Percentiles rank a stretch among this genome's conserved stretches.
phyloP scores from a whole-genome alignment of 2,888 invertebrate genomes.

The Caenorhabditis auriculariae region DNA sequence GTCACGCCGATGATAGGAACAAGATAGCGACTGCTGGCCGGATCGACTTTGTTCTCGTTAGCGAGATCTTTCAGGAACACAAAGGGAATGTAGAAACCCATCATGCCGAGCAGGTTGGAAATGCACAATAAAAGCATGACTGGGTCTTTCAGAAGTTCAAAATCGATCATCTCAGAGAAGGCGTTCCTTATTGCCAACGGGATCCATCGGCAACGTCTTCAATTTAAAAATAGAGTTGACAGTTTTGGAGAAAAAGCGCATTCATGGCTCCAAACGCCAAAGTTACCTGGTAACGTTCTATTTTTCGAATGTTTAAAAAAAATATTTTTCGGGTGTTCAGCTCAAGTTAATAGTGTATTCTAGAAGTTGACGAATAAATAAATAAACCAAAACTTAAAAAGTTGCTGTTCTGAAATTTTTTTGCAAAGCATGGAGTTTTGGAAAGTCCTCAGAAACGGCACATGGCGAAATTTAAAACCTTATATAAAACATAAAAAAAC shows the following conservation, averaged over 20 bases:
- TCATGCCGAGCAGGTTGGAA: constrained; percentile 91
- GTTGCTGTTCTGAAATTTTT: too few species aligned
- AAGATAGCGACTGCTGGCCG: constrained; percentile 41
- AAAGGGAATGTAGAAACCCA: constrained; percentile 92
- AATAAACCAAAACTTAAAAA: too few species aligned
- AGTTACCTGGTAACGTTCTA: too few species aligned
- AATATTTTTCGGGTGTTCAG: too few species aligned
- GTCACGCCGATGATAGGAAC: constrained; percentile 69
- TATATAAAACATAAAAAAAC: too few species aligned
- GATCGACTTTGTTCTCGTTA: constrained; percentile 25
- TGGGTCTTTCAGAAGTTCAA: constrained; percentile 70
- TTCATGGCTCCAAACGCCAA: neutral
- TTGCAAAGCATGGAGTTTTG: too few species aligned
- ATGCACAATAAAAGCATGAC: constrained; percentile 85
- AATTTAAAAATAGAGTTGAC: constrained; percentile 1
- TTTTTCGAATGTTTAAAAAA: too few species aligned
- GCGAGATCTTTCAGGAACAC: constrained; percentile 71
- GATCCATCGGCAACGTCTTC: constrained; percentile 52
- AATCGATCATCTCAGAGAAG: constrained; percentile 60
- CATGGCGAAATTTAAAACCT: too few species aligned
- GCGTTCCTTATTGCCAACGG: constrained; percentile 57
- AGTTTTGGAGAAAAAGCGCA: neutral
- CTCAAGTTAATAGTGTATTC: too few species aligned
- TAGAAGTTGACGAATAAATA: too few species aligned
- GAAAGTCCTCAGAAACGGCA: too few species aligned